Conservation (phyloP, 2,888 invertebrate species). For the Muschampia plurimacula region DNA sequence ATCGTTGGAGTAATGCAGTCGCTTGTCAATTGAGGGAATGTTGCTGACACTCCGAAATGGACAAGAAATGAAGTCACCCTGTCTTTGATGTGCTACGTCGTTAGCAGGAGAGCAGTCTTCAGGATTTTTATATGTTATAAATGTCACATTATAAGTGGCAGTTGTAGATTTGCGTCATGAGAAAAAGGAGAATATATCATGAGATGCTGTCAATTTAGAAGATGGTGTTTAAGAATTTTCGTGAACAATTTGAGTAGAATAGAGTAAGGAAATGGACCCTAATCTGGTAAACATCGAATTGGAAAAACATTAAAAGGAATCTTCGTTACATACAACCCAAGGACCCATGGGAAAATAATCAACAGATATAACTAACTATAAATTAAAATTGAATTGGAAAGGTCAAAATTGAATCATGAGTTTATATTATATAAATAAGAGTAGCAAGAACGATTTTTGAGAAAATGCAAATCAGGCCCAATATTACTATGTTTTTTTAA, state of each 20-base stretch:
- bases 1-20: slow-evolving; percentile 74
- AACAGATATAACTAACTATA: background rate
- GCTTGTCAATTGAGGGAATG: slow-evolving; percentile 62
- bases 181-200: background rate
- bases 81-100: slow-evolving; percentile 12
- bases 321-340: background rate
- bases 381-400: background rate
- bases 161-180: slow-evolving; percentile 19
- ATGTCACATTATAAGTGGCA: slow-evolving; percentile 10
- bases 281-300: slow-evolving; percentile 31
- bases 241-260: slow-evolving; percentile 31
- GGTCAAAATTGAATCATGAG: slow-evolving; percentile 1
- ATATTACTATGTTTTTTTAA: slow-evolving; percentile 32
- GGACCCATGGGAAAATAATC: background rate
- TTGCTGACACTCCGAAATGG: slow-evolving; percentile 58
- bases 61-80: slow-evolving; percentile 38
- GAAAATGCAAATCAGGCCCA: slow-evolving; percentile 38
- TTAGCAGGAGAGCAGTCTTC: slow-evolving; percentile 23
- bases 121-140: slow-evolving; percentile 16
- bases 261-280: slow-evolving; percentile 15
- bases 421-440: slow-evolving; percentile 10
- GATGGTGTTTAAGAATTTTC: slow-evolving; percentile 23
- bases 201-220: slow-evolving; percentile 9
- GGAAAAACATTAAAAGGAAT: slow-evolving; percentile 12
- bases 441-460: slow-evolving; percentile 18